A percentile compares a stretch with the other conserved stretches of the same genome.
These are phyloP conservation scores for Crioceris asparagi DNA, from an alignment of 2,888 invertebrate species.

Conservation along the genomic window DNA sequence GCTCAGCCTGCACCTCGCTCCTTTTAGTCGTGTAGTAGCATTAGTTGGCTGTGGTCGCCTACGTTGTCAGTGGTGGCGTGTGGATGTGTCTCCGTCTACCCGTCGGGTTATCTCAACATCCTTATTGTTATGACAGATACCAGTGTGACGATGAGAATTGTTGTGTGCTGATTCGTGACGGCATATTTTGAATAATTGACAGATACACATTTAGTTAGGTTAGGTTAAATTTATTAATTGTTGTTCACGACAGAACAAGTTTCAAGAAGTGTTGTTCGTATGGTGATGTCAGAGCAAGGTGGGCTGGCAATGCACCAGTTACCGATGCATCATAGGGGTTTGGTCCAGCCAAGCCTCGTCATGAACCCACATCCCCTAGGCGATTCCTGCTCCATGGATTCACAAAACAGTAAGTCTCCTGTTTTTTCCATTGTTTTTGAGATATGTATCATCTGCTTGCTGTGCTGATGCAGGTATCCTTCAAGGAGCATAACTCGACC, in stretches of 20 bases:
- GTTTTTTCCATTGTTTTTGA: background rate
- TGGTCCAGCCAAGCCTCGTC: constrained; percentile 50
- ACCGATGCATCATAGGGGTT: constrained; percentile 45
- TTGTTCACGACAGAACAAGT: constrained; percentile 9
- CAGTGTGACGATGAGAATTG: no score
- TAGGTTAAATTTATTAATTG: no score
- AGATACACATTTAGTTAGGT: no score
- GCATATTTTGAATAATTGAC: no score
- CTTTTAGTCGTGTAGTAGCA: constrained; percentile 1
- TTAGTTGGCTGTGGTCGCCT: no score
- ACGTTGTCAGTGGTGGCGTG: constrained; percentile 9
- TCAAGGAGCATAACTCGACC: no score
- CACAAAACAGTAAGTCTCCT: constrained; percentile 34
- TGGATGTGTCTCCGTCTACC: no score
- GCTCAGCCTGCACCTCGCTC: no score
- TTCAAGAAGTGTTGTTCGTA: constrained; percentile 36
- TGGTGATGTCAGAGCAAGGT: constrained; percentile 57
- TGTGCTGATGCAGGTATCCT: no score
- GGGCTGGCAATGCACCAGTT: constrained; percentile 55
- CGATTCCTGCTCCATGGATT: constrained; percentile 34
- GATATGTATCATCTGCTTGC: background rate
- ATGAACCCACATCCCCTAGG: constrained; percentile 43
- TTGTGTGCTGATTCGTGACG: no score
- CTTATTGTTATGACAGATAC: no score
- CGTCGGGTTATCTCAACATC: no score